Percentiles rank a stretch among this genome's conserved stretches.
Evolutionary conservation across 2,888 invertebrate species (phyloP).

Genomic region (Tenthredo mesomela): DNA sequence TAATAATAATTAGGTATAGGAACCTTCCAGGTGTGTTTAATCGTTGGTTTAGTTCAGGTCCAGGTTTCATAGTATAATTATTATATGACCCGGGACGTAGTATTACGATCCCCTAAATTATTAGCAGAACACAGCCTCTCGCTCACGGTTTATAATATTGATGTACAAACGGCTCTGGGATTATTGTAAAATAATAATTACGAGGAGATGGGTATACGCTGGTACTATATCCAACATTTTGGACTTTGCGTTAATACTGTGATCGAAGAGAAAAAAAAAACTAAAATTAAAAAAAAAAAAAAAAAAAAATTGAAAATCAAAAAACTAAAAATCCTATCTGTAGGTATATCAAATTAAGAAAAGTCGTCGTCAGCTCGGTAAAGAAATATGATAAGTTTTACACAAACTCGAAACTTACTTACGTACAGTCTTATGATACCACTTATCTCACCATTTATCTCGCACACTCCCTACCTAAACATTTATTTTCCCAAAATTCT

Average conservation of each 20-base stretch:
- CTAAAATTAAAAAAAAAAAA: too few species aligned
- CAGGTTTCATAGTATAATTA: slow-evolving; percentile 21
- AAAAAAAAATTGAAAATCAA: too few species aligned
- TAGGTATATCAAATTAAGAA: neutral
- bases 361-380: neutral
- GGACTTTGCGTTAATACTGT: neutral
- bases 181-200: neutral
- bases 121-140: neutral
- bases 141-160: neutral
- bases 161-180: neutral
- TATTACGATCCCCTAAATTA: slow-evolving; percentile 8
- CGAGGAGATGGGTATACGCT: neutral
- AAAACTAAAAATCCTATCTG: too few species aligned
- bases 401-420: neutral
- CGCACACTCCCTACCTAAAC: slow-evolving; percentile 39
- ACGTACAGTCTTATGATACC: slow-evolving; percentile 23
- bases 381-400: neutral
- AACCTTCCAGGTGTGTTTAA: slow-evolving; percentile 21
- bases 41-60: neutral
- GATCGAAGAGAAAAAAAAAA: too few species aligned
- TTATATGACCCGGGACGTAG: neutral
- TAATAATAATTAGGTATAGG: slow-evolving; percentile 18
- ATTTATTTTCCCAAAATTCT: slow-evolving; percentile 38
- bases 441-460: slow-evolving; percentile 45
- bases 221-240: neutral